Evolutionary conservation across 2,113 vertebrate genomes (phyloP).

Genomic region (zebrafish (Danio rerio)): DNA sequence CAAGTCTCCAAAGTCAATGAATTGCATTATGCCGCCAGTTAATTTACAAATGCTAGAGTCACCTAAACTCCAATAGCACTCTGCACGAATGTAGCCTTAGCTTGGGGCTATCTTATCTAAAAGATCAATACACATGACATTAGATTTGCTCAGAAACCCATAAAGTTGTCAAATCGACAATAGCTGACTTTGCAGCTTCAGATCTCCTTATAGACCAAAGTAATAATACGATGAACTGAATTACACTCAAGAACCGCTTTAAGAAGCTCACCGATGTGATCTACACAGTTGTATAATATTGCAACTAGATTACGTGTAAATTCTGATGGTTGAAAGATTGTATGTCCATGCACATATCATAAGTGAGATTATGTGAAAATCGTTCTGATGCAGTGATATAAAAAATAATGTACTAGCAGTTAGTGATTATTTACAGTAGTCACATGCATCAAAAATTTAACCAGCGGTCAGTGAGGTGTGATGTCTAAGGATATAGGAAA

Average conservation of each 20-base stretch:
- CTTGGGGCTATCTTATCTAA: neutral
- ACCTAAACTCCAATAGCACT: neutral
- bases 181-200: slow-evolving; percentile 5
- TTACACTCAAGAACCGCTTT: slow-evolving; percentile 63
- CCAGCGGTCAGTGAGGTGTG: too few relatives aligned
- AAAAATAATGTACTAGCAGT: too few relatives aligned
- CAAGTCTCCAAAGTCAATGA: slow-evolving; percentile 21
- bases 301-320: too few relatives aligned
- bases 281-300: neutral
- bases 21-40: neutral
- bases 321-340: too few relatives aligned
- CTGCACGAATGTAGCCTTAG: neutral
- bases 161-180: neutral
- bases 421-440: too few relatives aligned
- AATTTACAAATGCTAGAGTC: slow-evolving; percentile 19
- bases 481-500: too few relatives aligned
- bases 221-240: slow-evolving; percentile 67
- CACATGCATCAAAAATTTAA: too few relatives aligned
- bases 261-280: neutral
- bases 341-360: too few relatives aligned
- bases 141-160: slow-evolving; percentile 9
- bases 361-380: too few relatives aligned
- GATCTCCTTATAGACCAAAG: neutral
- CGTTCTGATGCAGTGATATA: too few relatives aligned
- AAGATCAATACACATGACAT: slow-evolving; percentile 29